Base-by-base conservation (phyloP, 2,113 vertebrate species). In the Labeo rohita region DNA sequence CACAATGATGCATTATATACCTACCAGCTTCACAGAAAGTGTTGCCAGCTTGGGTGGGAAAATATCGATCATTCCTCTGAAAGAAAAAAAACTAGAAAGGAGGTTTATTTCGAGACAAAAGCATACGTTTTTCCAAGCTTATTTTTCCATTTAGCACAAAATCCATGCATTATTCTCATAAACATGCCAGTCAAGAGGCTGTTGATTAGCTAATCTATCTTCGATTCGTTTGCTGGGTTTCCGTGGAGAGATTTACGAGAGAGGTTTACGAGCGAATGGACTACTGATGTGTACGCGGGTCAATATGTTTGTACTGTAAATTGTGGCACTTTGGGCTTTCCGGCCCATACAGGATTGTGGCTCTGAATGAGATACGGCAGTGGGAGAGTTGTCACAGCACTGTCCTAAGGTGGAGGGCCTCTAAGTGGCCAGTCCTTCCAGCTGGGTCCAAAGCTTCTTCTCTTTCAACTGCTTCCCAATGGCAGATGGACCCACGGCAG, bases 391-490 rank as follows among this genome's bases (percentile, higher is more conserved):
- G 92, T 92, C 91, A 85, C 88, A 83, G 86, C 89, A 88, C 70
- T 85, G 84, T 90, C 86, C 91, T 90, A 92, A 92, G 90, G 92
- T 92, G 92, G 90, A 92, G 90, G 89, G 91, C 93, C 89, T 92
- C 92, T 90, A 92, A 84, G 84, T 89, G 91, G 89, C 92, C 92
- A 91, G 90, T 86, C 90, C 87, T 90, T 92, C 92, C 90, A 92
- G 92, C 90, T 89, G 89, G 91, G 92, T 89, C 89, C 90, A 88
- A n/a, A n/a, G 91, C 90, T 77, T 84, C 83, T 88, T 85, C 92
- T 90, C 92, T 94, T 94, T 95, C 92, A 94, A 93, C 93, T 88
- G 91, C 86, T 90, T 94, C 91, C 93, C 91, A 93, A 90, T 90
- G 91, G 92, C 94, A 94, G 94, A 94, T 94, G 94, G 94, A 94